Conservation (phyloP, 2,113 vertebrate genomes). For the Dicerorhinus sumatrensis region DNA sequence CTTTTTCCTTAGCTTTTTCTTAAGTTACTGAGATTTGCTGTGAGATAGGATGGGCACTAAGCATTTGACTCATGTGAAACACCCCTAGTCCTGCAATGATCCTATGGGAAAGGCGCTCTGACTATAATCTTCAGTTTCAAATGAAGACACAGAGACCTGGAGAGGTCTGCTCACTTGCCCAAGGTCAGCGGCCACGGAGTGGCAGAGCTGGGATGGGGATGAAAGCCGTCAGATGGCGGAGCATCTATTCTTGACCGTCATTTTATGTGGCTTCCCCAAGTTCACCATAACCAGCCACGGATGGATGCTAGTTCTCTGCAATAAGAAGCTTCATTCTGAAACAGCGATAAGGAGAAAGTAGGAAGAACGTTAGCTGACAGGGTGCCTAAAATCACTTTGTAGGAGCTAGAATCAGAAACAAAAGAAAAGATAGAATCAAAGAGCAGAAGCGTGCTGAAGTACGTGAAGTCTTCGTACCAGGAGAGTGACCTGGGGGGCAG, state of each 20-base stretch:
- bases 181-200: not conserved
- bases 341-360: not conserved
- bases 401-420: not conserved
- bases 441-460: not conserved
- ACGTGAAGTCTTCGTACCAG: too few species aligned
- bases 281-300: not conserved
- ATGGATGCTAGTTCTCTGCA: not conserved
- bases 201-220: not conserved
- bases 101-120: not conserved
- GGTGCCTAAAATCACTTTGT: not conserved
- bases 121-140: not conserved
- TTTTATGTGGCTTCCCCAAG: not conserved
- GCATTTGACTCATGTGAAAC: not conserved
- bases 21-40: not conserved
- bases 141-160: not conserved
- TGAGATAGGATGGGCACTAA: not conserved
- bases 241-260: not conserved
- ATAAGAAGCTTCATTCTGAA: not conserved
- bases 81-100: not conserved
- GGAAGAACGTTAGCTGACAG: not conserved
- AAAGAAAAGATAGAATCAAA: not conserved
- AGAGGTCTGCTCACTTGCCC: not conserved
- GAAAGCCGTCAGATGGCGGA: fast-evolving
- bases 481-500: fast-evolving
- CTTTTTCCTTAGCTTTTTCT: not conserved